phyloP scores from a whole-genome alignment of 1,140 invertebrate genomes.

The Drosophila bipectinata region DNA sequence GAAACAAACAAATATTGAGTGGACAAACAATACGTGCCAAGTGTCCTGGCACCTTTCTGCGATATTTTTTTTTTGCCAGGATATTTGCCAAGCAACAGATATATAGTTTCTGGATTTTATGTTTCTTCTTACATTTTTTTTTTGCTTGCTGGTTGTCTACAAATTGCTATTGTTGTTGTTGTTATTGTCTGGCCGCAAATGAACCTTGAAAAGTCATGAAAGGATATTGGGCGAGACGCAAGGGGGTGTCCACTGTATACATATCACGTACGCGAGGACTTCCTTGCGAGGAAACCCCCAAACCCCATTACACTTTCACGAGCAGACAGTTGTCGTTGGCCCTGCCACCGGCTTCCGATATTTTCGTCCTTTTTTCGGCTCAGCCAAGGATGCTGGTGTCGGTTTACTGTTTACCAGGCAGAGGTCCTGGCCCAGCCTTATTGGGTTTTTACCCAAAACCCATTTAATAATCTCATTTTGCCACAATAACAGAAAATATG shows the following conservation, averaged over 20 bases:
- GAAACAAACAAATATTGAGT: conserved; percentile 70
- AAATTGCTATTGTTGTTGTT: conserved; percentile 76
- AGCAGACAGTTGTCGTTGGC: conserved; percentile 62
- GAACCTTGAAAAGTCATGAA: conserved; percentile 78
- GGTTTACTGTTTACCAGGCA: conserved; percentile 36
- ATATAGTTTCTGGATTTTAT: conserved; percentile 17
- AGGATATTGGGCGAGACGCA: background rate
- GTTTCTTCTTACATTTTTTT: background rate
- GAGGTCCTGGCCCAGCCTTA: conserved; percentile 47
- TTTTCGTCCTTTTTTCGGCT: conserved; percentile 42
- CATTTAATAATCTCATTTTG: conserved; percentile 83
- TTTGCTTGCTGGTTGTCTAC: conserved; percentile 52
- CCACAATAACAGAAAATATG: conserved; percentile 83
- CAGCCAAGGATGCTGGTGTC: conserved; percentile 39
- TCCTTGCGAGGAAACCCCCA: conserved; percentile 16
- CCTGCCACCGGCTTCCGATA: background rate
- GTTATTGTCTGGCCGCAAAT: conserved; percentile 49
- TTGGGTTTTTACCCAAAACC: conserved; percentile 77
- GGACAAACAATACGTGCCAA: conserved; percentile 70
- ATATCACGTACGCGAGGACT: conserved; percentile 63
- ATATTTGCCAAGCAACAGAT: conserved; percentile 55
- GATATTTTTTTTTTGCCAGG: background rate
- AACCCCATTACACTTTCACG: conserved; percentile 60
- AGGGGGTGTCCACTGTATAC: conserved; percentile 58
- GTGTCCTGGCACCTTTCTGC: conserved; percentile 26